Conservation (phyloP, 1,140 invertebrate species). For the Tetragnatha versicolor region DNA sequence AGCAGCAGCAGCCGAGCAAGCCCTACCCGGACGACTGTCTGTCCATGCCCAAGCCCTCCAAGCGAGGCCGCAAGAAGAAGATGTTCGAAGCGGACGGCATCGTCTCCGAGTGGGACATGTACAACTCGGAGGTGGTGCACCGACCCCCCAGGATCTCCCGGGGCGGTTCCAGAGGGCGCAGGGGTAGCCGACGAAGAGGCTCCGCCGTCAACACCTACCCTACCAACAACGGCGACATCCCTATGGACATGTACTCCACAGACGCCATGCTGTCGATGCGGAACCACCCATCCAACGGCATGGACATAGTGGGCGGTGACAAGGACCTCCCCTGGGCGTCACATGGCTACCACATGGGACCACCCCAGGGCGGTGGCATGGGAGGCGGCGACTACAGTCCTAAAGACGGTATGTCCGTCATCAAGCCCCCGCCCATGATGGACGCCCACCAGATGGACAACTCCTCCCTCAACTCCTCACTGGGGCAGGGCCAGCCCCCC, state of each 20-base stretch:
- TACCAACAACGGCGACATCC: constrained; percentile 29
- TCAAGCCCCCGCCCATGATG: constrained; percentile 48
- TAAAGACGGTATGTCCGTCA: constrained; percentile 51
- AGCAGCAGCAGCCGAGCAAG: constrained; percentile 33
- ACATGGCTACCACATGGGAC: constrained; percentile 41
- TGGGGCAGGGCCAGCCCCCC: constrained; percentile 14
- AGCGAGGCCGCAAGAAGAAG: constrained; percentile 46
- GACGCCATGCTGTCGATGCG: constrained; percentile 47
- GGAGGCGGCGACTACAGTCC: constrained; percentile 2
- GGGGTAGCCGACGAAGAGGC: constrained; percentile 28
- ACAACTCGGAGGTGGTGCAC: constrained; percentile 43
- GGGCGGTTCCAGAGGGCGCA: constrained; percentile 31
- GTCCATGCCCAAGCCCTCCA: constrained; percentile 40
- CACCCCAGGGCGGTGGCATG: constrained; percentile 20
- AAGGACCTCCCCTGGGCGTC: constrained; percentile 43
- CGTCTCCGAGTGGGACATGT: constrained; percentile 49
- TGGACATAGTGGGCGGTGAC: constrained; percentile 30
- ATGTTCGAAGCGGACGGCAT: constrained; percentile 34
- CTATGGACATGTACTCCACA: constrained; percentile 46
- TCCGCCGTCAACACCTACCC: constrained; percentile 20
- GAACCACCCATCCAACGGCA: constrained; percentile 45
- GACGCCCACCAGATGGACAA: constrained; percentile 38
- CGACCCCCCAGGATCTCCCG: constrained; percentile 35
- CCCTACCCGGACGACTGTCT: constrained; percentile 45
- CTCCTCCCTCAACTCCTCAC: constrained; percentile 28